phyloP scores from a whole-genome alignment of 2,888 invertebrate species.

The Nebria brevicollis region DNA sequence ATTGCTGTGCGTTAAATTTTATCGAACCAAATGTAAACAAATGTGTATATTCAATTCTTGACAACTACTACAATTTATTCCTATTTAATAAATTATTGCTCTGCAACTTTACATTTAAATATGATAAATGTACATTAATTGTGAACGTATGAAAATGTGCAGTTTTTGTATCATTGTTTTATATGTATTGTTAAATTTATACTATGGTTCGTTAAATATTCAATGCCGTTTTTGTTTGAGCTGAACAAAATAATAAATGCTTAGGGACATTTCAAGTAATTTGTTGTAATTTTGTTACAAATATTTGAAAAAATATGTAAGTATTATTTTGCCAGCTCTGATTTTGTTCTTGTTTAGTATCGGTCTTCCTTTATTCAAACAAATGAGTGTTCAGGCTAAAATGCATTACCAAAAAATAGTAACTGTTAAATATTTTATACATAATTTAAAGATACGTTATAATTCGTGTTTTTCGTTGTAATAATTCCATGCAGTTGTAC shows the following conservation, averaged over 20 bases:
- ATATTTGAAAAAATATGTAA: background rate
- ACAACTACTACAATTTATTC: too few relatives aligned
- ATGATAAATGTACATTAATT: too few relatives aligned
- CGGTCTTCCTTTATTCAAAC: slow-evolving; percentile 61
- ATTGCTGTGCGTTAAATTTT: background rate
- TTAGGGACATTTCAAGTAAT: background rate
- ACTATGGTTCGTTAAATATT: too few relatives aligned
- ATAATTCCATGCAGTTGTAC: slow-evolving; percentile 46
- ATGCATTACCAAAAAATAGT: slow-evolving; percentile 64
- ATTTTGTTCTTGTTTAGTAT: slow-evolving; percentile 59
- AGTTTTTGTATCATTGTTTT: too few relatives aligned
- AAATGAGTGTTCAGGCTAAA: slow-evolving; percentile 62
- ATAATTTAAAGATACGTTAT: slow-evolving; percentile 65
- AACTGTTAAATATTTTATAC: slow-evolving; percentile 66
- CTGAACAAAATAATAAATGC: too few relatives aligned
- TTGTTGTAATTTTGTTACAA: too few relatives aligned
- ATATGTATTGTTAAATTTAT: too few relatives aligned
- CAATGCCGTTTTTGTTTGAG: too few relatives aligned
- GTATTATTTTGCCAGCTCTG: slow-evolving; percentile 48
- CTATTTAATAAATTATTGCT: too few relatives aligned
- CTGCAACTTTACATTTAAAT: too few relatives aligned
- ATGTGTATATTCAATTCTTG: too few relatives aligned
- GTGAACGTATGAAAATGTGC: too few relatives aligned
- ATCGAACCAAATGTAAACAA: background rate
- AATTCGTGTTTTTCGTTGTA: slow-evolving; percentile 59